phyloP scores from a whole-genome alignment of 2,113 vertebrate species.

The Galeopterus variegatus region DNA sequence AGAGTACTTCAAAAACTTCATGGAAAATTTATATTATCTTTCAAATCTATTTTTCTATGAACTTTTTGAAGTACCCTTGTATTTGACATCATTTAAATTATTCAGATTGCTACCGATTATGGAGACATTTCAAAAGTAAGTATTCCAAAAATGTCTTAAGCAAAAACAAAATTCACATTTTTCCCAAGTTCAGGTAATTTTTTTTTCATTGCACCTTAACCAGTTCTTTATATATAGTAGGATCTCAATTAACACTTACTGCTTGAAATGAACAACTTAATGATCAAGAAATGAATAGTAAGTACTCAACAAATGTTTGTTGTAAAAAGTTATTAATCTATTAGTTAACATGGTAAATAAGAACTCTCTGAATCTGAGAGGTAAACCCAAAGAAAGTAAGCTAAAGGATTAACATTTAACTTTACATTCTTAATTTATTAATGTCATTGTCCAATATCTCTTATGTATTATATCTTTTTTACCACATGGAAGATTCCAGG shows the following conservation, averaged over 20 bases:
- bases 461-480: neutral
- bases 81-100: neutral
- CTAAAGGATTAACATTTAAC: neutral
- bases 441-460: neutral
- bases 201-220: neutral
- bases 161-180: neutral
- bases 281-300: neutral
- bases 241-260: neutral
- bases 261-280: neutral
- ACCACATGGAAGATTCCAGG: neutral
- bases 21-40: no score
- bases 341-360: neutral
- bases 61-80: no score
- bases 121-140: conserved; percentile 44
- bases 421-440: neutral
- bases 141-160: neutral
- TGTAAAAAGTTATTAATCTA: neutral
- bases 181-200: neutral
- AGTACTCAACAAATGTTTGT: neutral
- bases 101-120: neutral
- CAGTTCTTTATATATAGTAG: neutral
- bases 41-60: no score
- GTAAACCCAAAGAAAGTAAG: neutral
- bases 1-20: no score
- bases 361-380: neutral